These are phyloP conservation scores for Mactra quadrangularis DNA, from an alignment of 1,140 invertebrate species.

Conservation along the genomic window DNA sequence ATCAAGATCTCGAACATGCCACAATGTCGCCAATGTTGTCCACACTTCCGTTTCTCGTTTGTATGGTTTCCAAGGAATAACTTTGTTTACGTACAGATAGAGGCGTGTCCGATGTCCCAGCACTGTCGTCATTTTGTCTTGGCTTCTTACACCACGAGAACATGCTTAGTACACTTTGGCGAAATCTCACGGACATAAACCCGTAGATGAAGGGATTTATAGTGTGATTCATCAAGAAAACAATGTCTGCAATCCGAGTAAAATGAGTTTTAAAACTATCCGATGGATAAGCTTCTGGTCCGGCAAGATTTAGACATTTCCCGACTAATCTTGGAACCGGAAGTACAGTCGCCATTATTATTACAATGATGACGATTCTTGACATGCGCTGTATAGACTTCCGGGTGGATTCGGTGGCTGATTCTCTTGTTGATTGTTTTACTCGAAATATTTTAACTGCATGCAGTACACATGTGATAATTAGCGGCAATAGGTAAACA, in stretches of 20 bases:
- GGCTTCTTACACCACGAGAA: background rate
- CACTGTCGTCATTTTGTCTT: slow-evolving; percentile 3
- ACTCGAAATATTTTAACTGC: slow-evolving; percentile 28
- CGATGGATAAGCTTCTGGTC: slow-evolving; percentile 1
- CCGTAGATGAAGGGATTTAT: slow-evolving; percentile 52
- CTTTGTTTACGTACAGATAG: slow-evolving; percentile 22
- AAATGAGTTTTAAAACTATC: slow-evolving; percentile 13
- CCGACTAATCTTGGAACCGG: slow-evolving; percentile 13
- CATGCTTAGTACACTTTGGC: slow-evolving; percentile 11
- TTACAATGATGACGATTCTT: slow-evolving; percentile 43
- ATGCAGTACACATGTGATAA: slow-evolving; percentile 31
- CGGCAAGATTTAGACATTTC: slow-evolving; percentile 5
- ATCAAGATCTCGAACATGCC: no score
- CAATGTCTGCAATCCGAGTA: background rate
- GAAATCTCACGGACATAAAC: slow-evolving; percentile 28
- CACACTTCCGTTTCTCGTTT: background rate
- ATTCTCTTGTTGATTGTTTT: slow-evolving; percentile 12
- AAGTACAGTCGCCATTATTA: slow-evolving; percentile 34
- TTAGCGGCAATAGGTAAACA: slow-evolving; percentile 39
- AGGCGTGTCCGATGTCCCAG: slow-evolving; percentile 35
- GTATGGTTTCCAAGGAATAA: background rate
- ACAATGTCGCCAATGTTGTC: no score
- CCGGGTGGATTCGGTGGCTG: slow-evolving; percentile 13
- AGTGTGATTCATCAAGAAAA: slow-evolving; percentile 35
- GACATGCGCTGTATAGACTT: slow-evolving; percentile 57